A percentile compares a stretch with the other conserved stretches of the same genome.
Conservation (phyloP, 2,113 vertebrate species). For the Ariopsis seemanni region DNA sequence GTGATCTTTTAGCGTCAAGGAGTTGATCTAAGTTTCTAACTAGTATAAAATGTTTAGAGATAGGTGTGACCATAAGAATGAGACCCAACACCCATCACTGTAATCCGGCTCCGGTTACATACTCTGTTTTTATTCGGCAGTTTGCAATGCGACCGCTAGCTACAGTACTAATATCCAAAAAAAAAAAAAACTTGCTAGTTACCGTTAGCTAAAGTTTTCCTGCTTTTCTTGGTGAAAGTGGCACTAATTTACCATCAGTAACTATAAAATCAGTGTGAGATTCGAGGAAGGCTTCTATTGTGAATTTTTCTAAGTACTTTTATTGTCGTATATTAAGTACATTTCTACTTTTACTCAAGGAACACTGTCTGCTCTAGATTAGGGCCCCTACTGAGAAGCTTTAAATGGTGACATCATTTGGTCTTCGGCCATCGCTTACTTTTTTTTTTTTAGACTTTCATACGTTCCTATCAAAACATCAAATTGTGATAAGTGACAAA, state of each 20-base stretch:
- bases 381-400: neutral
- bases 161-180: neutral
- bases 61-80: neutral
- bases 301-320: neutral
- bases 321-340: neutral
- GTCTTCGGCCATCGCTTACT: neutral
- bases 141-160: neutral
- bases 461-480: too few species aligned
- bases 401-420: neutral
- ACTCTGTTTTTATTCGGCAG: neutral
- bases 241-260: neutral
- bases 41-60: neutral
- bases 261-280: neutral
- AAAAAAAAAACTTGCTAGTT: neutral
- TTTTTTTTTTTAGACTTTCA: neutral
- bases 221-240: neutral
- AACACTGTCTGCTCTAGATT: neutral
- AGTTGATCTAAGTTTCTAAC: neutral
- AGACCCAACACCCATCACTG: neutral
- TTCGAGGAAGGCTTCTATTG: neutral
- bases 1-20: neutral
- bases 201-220: neutral
- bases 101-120: neutral
- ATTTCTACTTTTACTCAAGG: neutral
- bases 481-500: neutral